Evolutionary conservation across 2,888 invertebrate genomes (phyloP).

Genomic region (Eupithecia centaureata): DNA sequence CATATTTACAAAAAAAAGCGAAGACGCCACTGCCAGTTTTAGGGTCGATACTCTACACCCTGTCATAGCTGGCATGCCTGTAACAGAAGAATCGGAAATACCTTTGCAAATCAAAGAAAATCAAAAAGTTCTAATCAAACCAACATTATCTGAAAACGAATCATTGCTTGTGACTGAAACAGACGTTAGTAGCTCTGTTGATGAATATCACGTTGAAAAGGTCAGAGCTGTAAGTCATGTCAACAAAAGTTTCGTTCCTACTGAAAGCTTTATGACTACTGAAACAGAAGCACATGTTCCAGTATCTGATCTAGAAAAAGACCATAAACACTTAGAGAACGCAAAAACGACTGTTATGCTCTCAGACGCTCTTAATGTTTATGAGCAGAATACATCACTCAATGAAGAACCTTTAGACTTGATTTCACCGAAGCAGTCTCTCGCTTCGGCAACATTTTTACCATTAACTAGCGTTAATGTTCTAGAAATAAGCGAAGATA

Average conservation of each 20-base stretch:
- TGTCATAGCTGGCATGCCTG: conserved; percentile 70
- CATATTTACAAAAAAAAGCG: conserved; percentile 57
- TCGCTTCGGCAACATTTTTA: conserved; percentile 83
- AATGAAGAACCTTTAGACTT: conserved; percentile 85
- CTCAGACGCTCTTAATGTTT: conserved; percentile 87
- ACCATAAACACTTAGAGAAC: conserved; percentile 66
- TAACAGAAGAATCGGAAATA: conserved; percentile 68
- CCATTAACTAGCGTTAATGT: conserved; percentile 86
- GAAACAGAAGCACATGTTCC: conserved; percentile 82
- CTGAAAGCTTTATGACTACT: conserved; percentile 78
- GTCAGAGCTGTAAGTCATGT: conserved; percentile 53
- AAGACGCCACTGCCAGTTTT: conserved; percentile 70
- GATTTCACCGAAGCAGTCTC: conserved; percentile 74
- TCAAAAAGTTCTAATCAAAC: conserved; percentile 54
- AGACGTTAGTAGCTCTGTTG: conserved; percentile 58
- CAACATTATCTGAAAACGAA: conserved; percentile 64
- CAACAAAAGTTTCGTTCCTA: conserved; percentile 57
- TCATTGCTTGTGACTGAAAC: conserved; percentile 70
- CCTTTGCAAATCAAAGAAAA: conserved; percentile 60
- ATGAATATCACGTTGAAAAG: conserved; percentile 54
- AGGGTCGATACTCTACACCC: conserved; percentile 81
- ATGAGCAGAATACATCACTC: conserved; percentile 84
- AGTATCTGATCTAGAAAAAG: conserved; percentile 70
- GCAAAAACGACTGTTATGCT: conserved; percentile 84
- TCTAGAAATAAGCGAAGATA: conserved; percentile 86